These are phyloP conservation scores for Merodon equestris DNA, from an alignment of 2,888 invertebrate genomes.

Conservation along the genomic window DNA sequence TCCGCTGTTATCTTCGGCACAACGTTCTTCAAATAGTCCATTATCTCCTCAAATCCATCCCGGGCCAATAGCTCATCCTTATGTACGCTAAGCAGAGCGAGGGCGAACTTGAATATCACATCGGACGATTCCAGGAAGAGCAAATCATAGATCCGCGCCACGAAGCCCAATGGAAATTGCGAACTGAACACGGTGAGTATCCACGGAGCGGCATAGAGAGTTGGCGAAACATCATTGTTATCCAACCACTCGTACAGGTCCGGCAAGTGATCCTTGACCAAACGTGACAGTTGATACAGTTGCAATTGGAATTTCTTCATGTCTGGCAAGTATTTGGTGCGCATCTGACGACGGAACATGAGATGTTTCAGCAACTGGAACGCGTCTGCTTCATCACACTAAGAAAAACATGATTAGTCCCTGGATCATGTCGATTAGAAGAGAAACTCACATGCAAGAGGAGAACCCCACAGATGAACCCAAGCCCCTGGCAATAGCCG, in stretches of 20 bases:
- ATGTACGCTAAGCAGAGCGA: constrained; percentile 91
- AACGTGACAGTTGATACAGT: constrained; percentile 94
- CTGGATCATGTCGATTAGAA: background rate
- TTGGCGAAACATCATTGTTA: constrained; percentile 93
- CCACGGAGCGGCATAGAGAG: constrained; percentile 98
- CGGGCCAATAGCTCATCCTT: constrained; percentile 90
- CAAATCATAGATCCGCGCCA: constrained; percentile 94
- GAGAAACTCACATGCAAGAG: constrained; percentile 90
- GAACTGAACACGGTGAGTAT: constrained; percentile 95
- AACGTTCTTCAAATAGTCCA: constrained; percentile 92
- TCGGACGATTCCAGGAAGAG: constrained; percentile 94
- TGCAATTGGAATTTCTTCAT: constrained; percentile 95
- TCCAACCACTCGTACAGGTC: constrained; percentile 93
- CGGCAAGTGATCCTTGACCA: constrained; percentile 92
- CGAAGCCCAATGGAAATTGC: constrained; percentile 97
- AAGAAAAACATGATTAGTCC: constrained; percentile 46
- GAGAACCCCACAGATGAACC: constrained; percentile 96
- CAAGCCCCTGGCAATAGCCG: constrained; percentile 97
- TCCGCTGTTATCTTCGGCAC: constrained; percentile 85
- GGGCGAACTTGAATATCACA: constrained; percentile 92
- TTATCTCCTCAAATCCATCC: constrained; percentile 94
- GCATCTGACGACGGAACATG: constrained; percentile 93
- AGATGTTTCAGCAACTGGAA: constrained; percentile 92
- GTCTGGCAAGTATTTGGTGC: constrained; percentile 94
- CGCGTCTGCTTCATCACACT: constrained; percentile 96